Percentiles rank a stretch among this genome's conserved stretches.
Evolutionary conservation across 2,888 invertebrate species (phyloP).

Genomic region (Drosophila colorata): DNA sequence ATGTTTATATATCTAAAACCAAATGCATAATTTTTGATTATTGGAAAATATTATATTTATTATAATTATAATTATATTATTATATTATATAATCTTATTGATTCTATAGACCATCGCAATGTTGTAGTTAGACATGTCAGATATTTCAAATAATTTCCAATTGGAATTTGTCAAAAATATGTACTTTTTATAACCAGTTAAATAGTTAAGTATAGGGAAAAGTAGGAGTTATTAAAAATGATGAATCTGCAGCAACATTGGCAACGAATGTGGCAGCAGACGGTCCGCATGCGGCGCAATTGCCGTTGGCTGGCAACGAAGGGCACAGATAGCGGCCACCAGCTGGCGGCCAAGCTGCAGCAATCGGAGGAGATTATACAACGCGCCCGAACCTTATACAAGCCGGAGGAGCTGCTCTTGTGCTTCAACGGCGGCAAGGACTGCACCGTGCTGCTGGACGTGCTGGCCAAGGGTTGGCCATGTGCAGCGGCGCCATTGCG

Average conservation of each 20-base stretch:
- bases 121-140: neutral
- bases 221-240: neutral
- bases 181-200: too few species aligned
- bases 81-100: too few species aligned
- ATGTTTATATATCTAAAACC: too few species aligned
- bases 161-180: neutral
- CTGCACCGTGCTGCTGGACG: constrained; percentile 92
- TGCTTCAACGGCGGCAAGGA: constrained; percentile 99
- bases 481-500: constrained; percentile 2
- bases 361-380: constrained; percentile 22
- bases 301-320: neutral
- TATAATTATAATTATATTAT: too few species aligned
- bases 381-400: constrained; percentile 19
- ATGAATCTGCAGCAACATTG: constrained; percentile 4
- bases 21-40: too few species aligned
- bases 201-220: too few species aligned
- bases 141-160: neutral
- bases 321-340: neutral
- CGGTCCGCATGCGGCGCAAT: neutral
- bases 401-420: constrained; percentile 90
- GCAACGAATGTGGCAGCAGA: constrained; percentile 4
- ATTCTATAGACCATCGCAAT: neutral
- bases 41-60: too few species aligned
- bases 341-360: constrained; percentile 18
- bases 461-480: constrained; percentile 33